A percentile compares a stretch with the other conserved stretches of the same genome.
Conservation (phyloP, 2,888 invertebrate genomes). For the Dynastes tityus region DNA sequence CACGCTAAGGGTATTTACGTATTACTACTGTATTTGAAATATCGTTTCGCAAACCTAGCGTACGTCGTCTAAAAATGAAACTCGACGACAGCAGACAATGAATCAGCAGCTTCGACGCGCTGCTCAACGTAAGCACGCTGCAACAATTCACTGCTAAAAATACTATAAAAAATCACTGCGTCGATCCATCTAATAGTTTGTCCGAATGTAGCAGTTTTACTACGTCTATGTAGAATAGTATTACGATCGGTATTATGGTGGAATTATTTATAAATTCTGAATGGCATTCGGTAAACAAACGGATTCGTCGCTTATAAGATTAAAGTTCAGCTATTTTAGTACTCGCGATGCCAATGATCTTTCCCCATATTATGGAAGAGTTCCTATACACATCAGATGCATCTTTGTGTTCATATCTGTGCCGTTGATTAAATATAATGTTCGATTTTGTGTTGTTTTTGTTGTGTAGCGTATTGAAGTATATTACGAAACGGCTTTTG, state of each 20-base stretch:
- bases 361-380: neutral
- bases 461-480: neutral
- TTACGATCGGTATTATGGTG: conserved; percentile 8
- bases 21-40: neutral
- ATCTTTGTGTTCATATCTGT: neutral
- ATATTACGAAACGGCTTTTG: conserved; percentile 1
- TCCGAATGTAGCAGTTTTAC: neutral
- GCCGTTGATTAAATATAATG: conserved; percentile 3
- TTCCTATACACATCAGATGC: neutral
- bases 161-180: conserved; percentile 1
- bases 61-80: conserved; percentile 11
- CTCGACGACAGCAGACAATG: conserved; percentile 6
- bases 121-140: neutral
- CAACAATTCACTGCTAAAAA: conserved; percentile 11
- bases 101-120: conserved; percentile 10
- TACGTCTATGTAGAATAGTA: neutral
- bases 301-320: conserved; percentile 29
- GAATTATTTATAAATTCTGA: conserved; percentile 39
- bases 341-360: conserved; percentile 41
- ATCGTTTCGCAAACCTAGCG: neutral
- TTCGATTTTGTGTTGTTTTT: neutral
- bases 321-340: conserved; percentile 43
- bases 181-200: neutral
- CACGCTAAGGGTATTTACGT: neutral
- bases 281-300: conserved; percentile 35